These are phyloP conservation scores for Apogon hyalosoma DNA, from an alignment of 2,797 vertebrate species.

Conservation along the genomic window DNA sequence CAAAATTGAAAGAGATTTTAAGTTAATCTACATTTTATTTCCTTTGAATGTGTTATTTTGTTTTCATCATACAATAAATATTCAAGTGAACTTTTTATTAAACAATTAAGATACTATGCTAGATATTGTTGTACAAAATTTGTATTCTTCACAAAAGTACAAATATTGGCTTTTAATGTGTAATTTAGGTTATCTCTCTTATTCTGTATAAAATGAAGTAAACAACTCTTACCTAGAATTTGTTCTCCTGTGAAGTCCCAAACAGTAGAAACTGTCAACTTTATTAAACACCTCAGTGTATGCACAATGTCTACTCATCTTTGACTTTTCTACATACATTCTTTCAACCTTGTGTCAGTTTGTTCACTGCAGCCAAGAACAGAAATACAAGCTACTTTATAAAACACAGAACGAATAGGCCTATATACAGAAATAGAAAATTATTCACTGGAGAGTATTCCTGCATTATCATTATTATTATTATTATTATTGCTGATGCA, in stretches of 20 bases:
- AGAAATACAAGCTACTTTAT: not conserved
- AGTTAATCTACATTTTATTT: conserved; percentile 94
- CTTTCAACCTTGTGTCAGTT: conserved; percentile 10
- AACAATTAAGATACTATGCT: conserved; percentile 97
- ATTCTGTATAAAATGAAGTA: conserved; percentile 86
- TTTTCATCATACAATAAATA: conserved; percentile 99
- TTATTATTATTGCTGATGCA: no score
- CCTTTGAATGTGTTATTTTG: conserved; percentile 98
- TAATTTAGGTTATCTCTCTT: conserved; percentile 89
- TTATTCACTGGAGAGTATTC: no score
- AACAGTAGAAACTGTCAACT: conserved; percentile 86
- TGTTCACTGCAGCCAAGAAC: not conserved
- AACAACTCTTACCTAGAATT: conserved; percentile 84
- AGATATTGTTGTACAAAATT: conserved; percentile 99
- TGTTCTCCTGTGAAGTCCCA: conserved; percentile 87
- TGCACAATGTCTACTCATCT: conserved; percentile 80
- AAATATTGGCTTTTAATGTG: conserved; percentile 99
- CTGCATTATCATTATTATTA: no score
- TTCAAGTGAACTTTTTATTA: conserved; percentile 99
- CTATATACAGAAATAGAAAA: no score
- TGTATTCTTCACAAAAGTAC: conserved; percentile 99
- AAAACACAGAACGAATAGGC: no score
- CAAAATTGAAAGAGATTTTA: conserved; percentile 88
- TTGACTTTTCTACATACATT: conserved; percentile 39
- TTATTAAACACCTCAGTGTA: conserved; percentile 89